Evolutionary conservation across 2,113 vertebrate species (phyloP), one percentile per base, ranked within the genome.

Genomic region (Lamprotornis superbus): DNA sequence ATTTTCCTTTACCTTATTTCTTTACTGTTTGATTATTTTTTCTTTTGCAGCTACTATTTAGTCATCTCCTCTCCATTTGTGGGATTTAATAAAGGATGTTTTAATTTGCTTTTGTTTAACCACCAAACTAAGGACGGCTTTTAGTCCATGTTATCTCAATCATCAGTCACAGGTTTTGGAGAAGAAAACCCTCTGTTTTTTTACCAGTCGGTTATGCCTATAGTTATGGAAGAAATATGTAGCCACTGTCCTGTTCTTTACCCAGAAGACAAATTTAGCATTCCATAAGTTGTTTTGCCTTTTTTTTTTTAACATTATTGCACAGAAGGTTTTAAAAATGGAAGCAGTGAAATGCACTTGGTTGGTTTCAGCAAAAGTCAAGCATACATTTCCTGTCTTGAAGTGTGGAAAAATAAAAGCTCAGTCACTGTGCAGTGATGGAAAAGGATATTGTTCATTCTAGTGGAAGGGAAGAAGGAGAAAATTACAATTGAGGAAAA

Each of bases 401-500:
- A 83, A 91, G 68, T 46, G n/a, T 55, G 35, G 49, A 35, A 35
- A 84, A 69, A 25, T 49, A 50, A 94, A 96, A 74, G 44, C 69
- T 87, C 31, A 7, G 15, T 94, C 71, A 80, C n/a, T 95, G 87
- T 92, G 83, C 74, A 64, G 59, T 30, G 35, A 28, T 27, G 22
- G 67, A 70, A 75, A 52, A 83, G 59, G 68, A 11, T 46, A 80
- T 95, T 86, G 80, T 67, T 96, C 30, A 49, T 60, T 90, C 71
- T 87, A 52, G 83, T 93, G 70, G 84, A 96, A 97, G 33, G 65
- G n/a, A 70, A 82, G 63, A 70, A 64, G 71, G 69, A 61, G 55
- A 82, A 93, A 95, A 91, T 50, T 31, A 81, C 91, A 96, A 53
- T 46, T 88, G 73, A 93, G 86, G 76, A 82, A 42, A 93, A 67